These are phyloP conservation scores for Mimumesa dahlbomi DNA, from an alignment of 2,888 invertebrate species.

Conservation along the genomic window DNA sequence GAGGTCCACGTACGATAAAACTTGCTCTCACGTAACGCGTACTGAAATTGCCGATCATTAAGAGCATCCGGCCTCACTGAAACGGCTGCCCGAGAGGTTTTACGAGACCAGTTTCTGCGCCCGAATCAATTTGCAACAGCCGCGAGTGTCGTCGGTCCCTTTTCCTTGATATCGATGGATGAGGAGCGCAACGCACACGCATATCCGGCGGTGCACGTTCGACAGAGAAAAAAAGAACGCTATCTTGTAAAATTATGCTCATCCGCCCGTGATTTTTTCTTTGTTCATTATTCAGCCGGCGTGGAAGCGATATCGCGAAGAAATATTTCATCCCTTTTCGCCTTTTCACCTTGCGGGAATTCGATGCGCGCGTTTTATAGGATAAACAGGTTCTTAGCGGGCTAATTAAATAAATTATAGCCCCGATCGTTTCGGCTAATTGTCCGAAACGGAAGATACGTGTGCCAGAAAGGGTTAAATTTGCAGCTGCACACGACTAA, in stretches of 20 bases:
- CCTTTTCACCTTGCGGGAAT: no score
- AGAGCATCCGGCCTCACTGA: constrained; percentile 64
- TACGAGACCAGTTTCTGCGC: constrained; percentile 64
- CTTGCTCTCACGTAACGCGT: constrained; percentile 48
- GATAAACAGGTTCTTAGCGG: no score
- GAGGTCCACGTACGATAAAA: constrained; percentile 27
- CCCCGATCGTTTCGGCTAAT: no score
- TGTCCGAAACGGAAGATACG: no score
- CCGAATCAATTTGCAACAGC: constrained; percentile 63
- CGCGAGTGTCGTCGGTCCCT: constrained; percentile 34
- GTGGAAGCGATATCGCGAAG: no score
- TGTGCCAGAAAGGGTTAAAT: no score
- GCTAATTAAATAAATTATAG: no score
- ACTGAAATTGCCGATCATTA: constrained; percentile 67
- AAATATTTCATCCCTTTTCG: no score
- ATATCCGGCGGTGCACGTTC: not conserved
- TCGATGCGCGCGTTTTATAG: no score
- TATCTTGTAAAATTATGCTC: constrained; percentile 24
- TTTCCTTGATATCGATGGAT: constrained; percentile 1
- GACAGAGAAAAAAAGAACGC: constrained; percentile 17
- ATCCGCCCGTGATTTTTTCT: no score
- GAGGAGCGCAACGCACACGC: not conserved
- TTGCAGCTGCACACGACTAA: no score
- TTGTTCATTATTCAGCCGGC: no score
- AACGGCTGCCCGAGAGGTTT: constrained; percentile 59